Conservation (phyloP, 2,113 vertebrate genomes). For the Oryzias curvinotus region DNA sequence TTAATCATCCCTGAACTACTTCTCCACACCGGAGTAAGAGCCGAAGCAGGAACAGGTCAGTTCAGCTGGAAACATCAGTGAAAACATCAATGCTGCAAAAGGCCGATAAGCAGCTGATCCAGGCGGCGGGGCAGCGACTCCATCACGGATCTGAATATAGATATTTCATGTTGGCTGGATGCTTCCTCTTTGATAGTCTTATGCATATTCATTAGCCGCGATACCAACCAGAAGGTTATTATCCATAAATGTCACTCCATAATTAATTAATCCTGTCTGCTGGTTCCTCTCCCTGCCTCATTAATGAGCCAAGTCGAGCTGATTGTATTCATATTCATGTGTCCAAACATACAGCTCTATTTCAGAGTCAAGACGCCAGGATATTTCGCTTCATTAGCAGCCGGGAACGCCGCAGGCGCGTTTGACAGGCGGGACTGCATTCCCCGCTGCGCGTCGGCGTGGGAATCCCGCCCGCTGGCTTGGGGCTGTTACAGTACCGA, state of each 20-base stretch:
- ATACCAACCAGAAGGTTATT: constrained; percentile 81
- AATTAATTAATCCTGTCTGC: constrained; percentile 81
- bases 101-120: constrained; percentile 28
- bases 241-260: constrained; percentile 81
- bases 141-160: constrained; percentile 54
- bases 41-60: not conserved
- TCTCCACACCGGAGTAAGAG: not conserved
- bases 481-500: constrained; percentile 38
- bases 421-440: constrained; percentile 43
- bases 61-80: not conserved
- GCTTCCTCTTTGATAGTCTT: constrained; percentile 55
- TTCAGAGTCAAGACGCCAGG: constrained; percentile 58
- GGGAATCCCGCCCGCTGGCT: constrained; percentile 35
- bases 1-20: constrained; percentile 12
- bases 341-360: constrained; percentile 75
- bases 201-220: constrained; percentile 76
- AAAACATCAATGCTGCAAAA: not conserved
- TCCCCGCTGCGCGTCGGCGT: constrained; percentile 28
- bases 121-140: constrained; percentile 9
- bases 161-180: constrained; percentile 61
- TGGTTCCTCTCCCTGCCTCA: constrained; percentile 75
- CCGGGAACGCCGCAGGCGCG: constrained; percentile 55
- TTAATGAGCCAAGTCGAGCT: constrained; percentile 75
- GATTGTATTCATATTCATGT: constrained; percentile 78
- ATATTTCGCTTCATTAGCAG: constrained; percentile 66